A percentile compares a stretch with the other conserved stretches of the same genome.
These are phyloP conservation scores for Macrotis lagotis DNA, from an alignment of 2,113 vertebrate species.

Conservation along the genomic window DNA sequence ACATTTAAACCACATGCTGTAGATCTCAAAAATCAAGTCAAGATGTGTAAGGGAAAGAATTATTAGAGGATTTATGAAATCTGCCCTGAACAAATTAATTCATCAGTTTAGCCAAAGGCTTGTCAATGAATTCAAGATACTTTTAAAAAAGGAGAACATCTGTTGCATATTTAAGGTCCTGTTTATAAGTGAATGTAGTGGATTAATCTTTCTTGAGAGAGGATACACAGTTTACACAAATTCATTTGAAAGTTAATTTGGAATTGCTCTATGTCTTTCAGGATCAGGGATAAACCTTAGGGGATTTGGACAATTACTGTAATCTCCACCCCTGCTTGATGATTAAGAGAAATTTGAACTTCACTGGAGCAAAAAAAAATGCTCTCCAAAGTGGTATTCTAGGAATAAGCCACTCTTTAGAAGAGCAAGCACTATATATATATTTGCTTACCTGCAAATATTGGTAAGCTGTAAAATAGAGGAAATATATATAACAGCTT, in stretches of 20 bases:
- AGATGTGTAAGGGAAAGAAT: constrained; percentile 86
- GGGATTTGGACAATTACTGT: constrained; percentile 61
- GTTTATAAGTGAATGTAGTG: constrained; percentile 79
- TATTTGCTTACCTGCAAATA: neutral
- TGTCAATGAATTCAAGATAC: constrained; percentile 86
- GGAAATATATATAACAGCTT: constrained; percentile 13
- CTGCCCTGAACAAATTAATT: constrained; percentile 86
- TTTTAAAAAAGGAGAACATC: constrained; percentile 85
- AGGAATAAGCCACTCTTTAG: constrained; percentile 53
- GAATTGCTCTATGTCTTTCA: constrained; percentile 75
- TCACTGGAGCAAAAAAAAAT: constrained; percentile 52
- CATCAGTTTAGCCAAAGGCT: constrained; percentile 84
- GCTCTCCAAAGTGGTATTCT: constrained; percentile 57
- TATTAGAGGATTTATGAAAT: constrained; percentile 88
- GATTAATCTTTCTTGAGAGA: constrained; percentile 77
- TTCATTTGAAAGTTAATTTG: constrained; percentile 75
- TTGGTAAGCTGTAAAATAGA: neutral
- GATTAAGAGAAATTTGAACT: constrained; percentile 65
- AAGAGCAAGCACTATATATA: constrained; percentile 16
- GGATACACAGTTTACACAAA: constrained; percentile 76
- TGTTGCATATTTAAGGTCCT: constrained; percentile 84
- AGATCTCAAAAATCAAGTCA: constrained; percentile 86
- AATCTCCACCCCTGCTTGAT: constrained; percentile 50
- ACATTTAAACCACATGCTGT: constrained; percentile 85
- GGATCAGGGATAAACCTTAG: constrained; percentile 58